Percentiles rank a stretch among this genome's conserved stretches.
Conservation (phyloP, 2,113 vertebrate genomes). For the Prolemur simus region DNA sequence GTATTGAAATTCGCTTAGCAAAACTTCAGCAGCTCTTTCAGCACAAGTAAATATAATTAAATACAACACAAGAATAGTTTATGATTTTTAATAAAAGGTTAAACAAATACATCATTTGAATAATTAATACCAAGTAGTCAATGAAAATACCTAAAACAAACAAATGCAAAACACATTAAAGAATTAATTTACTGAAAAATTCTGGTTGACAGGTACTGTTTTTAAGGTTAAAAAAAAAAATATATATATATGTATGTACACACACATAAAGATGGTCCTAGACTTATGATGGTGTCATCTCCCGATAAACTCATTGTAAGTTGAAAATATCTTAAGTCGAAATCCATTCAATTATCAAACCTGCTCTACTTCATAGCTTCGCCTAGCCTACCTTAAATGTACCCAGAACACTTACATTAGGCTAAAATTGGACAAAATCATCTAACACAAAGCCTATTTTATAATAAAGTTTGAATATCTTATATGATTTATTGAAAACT, state of each 20-base stretch:
- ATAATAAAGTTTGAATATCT: not conserved
- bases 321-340: not conserved
- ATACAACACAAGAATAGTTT: not conserved
- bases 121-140: not conserved
- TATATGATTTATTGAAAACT: not conserved
- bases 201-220: not conserved
- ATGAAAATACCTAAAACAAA: not conserved
- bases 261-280: not conserved
- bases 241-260: accelerated
- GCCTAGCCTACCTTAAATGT: not conserved
- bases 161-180: not conserved
- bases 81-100: not conserved
- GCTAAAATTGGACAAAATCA: not conserved
- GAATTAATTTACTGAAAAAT: not conserved
- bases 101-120: not conserved
- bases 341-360: not conserved
- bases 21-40: not conserved
- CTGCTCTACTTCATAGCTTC: not conserved
- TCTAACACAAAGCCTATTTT: not conserved
- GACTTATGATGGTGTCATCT: not conserved
- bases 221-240: not conserved
- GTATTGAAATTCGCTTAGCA: not conserved
- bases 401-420: not conserved
- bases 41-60: not conserved
- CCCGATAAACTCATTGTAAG: not conserved